Conservation (phyloP, 1,140 invertebrate genomes). For the Carcinoscorpius rotundicauda region DNA sequence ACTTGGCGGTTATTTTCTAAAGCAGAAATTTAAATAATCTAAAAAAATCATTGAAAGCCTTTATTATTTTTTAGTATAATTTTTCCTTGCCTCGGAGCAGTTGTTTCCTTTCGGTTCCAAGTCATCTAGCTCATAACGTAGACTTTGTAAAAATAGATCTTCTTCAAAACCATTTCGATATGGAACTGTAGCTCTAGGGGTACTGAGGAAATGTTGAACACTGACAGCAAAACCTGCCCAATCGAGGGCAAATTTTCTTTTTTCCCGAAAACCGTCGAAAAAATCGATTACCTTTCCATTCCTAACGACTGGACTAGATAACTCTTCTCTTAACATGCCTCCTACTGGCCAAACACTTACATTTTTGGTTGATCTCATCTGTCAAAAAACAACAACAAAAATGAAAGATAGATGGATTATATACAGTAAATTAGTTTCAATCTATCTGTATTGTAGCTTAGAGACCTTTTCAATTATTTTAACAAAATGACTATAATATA, state of each 20-base stretch:
- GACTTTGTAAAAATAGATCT: conserved; percentile 61
- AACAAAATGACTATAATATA: no score
- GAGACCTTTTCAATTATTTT: no score
- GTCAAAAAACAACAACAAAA: not conserved
- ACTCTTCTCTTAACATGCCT: conserved; percentile 56
- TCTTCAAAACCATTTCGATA: conserved; percentile 68
- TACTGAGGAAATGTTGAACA: conserved; percentile 43
- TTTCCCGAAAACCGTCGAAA: conserved; percentile 69
- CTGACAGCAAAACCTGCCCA: conserved; percentile 86
- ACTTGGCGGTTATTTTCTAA: no score
- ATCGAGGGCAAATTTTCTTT: conserved; percentile 74
- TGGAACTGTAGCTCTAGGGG: conserved; percentile 57
- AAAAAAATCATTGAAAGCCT: no score
- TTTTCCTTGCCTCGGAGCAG: conserved; percentile 16
- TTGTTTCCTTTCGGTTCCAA: conserved; percentile 64
- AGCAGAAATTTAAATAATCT: no score
- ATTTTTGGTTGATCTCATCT: conserved; percentile 67
- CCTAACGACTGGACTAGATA: conserved; percentile 58
- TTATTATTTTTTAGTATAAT: no score
- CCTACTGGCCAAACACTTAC: conserved; percentile 87
- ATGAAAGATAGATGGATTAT: no score
- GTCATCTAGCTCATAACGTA: conserved; percentile 52
- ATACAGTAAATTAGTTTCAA: no score
- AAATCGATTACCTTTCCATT: conserved; percentile 54
- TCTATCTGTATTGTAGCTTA: no score